phyloP scores from a whole-genome alignment of 2,888 invertebrate genomes.

The Hofmannophila pseudospretella region DNA sequence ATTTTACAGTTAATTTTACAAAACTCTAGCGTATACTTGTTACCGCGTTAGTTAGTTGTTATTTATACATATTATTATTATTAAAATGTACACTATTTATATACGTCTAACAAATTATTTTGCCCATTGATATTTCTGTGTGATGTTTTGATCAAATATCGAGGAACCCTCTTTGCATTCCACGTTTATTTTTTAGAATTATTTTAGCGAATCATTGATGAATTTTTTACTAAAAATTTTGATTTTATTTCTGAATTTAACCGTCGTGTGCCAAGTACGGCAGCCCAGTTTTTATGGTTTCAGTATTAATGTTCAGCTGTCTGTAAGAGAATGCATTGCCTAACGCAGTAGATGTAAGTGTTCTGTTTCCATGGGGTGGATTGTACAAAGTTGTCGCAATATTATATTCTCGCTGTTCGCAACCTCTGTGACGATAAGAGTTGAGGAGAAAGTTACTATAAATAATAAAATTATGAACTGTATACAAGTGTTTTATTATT shows the following conservation, averaged over 20 bases:
- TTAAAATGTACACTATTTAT: constrained; percentile 46
- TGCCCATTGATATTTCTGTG: constrained; percentile 38
- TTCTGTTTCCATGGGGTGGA: constrained; percentile 21
- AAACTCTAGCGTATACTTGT: neutral
- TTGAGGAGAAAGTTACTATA: constrained; percentile 55
- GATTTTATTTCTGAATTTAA: neutral
- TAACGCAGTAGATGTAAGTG: constrained; percentile 29
- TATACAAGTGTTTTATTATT: constrained; percentile 33
- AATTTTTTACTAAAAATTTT: constrained; percentile 10
- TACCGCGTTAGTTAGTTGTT: constrained; percentile 19
- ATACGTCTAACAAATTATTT: constrained; percentile 47
- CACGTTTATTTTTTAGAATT: constrained; percentile 23
- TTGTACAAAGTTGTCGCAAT: constrained; percentile 46
- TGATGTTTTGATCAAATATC: constrained; percentile 36
- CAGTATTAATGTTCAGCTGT: constrained; percentile 25
- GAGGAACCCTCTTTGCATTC: constrained; percentile 66
- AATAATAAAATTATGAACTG: constrained; percentile 53
- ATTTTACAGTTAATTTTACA: neutral
- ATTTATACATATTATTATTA: constrained; percentile 17
- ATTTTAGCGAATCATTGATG: constrained; percentile 5
- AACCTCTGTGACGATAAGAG: constrained; percentile 53
- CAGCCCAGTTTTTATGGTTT: constrained; percentile 2
- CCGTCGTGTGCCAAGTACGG: neutral
- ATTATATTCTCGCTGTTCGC: constrained; percentile 52
- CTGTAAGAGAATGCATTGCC: constrained; percentile 17